Percentiles rank a stretch among this genome's conserved stretches.
These are phyloP conservation scores for Adelognathus sp. DNA, from an alignment of 2,888 invertebrate genomes.

Conservation along the genomic window DNA sequence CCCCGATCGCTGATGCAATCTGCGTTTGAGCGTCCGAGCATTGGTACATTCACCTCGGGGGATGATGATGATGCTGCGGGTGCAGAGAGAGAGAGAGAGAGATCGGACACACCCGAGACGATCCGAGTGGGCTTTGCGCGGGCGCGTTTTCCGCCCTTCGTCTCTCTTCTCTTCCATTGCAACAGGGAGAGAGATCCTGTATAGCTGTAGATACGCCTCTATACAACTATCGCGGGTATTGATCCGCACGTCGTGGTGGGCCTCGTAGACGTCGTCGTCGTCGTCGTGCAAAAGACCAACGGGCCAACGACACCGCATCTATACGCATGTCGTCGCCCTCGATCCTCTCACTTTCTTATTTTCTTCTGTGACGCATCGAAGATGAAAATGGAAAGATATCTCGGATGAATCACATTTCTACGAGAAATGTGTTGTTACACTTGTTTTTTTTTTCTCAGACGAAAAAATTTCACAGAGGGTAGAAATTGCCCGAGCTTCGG, in stretches of 20 bases:
- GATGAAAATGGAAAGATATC: background rate
- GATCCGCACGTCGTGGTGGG: slow-evolving; percentile 71
- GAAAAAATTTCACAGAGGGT: too few relatives aligned
- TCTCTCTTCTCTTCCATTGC: slow-evolving; percentile 25
- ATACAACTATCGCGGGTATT: slow-evolving; percentile 74
- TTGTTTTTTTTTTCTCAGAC: background rate
- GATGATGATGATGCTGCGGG: slow-evolving; percentile 59
- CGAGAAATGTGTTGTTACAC: background rate
- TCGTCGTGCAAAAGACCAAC: slow-evolving; percentile 32
- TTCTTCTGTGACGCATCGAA: background rate
- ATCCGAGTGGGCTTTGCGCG: slow-evolving; percentile 32
- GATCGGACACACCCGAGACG: slow-evolving; percentile 77
- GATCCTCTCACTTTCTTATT: background rate
- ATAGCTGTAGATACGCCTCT: slow-evolving; percentile 40
- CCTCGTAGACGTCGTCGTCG: slow-evolving; percentile 36
- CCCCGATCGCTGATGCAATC: too few relatives aligned
- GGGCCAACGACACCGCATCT: slow-evolving; percentile 18
- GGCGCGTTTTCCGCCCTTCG: slow-evolving; percentile 33
- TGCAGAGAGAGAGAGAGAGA: slow-evolving; percentile 61
- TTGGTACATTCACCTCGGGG: slow-evolving; percentile 24
- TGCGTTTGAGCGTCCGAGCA: slow-evolving; percentile 16
- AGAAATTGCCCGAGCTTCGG: slow-evolving; percentile 39
- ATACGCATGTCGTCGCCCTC: background rate
- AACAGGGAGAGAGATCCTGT: slow-evolving; percentile 2
- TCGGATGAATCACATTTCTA: background rate